A percentile compares a stretch with the other conserved stretches of the same genome.
Evolutionary conservation across 2,113 vertebrate species (phyloP).

Genomic region (Xiphophorus couchianus): DNA sequence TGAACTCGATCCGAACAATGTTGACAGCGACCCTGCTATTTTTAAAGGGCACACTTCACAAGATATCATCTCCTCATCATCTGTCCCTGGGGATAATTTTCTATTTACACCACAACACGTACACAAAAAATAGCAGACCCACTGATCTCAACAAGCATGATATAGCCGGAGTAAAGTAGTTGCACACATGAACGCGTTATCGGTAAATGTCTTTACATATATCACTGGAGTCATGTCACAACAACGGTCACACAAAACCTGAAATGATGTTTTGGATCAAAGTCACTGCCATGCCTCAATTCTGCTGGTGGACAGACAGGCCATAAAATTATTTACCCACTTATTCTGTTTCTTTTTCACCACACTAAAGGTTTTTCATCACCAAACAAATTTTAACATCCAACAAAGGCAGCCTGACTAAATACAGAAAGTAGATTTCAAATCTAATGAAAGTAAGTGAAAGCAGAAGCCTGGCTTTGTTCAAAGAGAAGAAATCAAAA

Average conservation of each 20-base stretch:
- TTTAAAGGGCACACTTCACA: slow-evolving; percentile 79
- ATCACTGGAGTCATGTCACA: slow-evolving; percentile 40
- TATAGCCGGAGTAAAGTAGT: slow-evolving; percentile 18
- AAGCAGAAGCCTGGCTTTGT: no score
- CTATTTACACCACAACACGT: slow-evolving; percentile 55
- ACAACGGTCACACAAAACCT: slow-evolving; percentile 44
- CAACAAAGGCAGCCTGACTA: no score
- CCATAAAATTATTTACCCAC: no score
- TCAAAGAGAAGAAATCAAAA: no score
- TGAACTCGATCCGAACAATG: slow-evolving; percentile 59
- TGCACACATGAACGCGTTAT: slow-evolving; percentile 21
- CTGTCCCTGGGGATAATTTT: slow-evolving; percentile 63
- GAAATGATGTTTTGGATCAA: slow-evolving; percentile 37
- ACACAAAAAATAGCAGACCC: slow-evolving; percentile 23
- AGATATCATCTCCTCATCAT: slow-evolving; percentile 75
- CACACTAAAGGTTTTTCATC: no score
- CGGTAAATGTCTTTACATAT: slow-evolving; percentile 44
- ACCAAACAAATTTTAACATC: no score
- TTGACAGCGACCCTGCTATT: slow-evolving; percentile 79
- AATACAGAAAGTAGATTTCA: no score
- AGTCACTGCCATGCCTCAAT: slow-evolving; percentile 8
- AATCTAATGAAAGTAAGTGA: no score
- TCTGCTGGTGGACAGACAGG: no score
- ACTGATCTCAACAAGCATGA: slow-evolving; percentile 4
- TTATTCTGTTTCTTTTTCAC: no score